A percentile compares a stretch with the other conserved stretches of the same genome.
These are phyloP conservation scores for Corvus moneduloides DNA, from an alignment of 2,113 vertebrate species.

Conservation along the genomic window DNA sequence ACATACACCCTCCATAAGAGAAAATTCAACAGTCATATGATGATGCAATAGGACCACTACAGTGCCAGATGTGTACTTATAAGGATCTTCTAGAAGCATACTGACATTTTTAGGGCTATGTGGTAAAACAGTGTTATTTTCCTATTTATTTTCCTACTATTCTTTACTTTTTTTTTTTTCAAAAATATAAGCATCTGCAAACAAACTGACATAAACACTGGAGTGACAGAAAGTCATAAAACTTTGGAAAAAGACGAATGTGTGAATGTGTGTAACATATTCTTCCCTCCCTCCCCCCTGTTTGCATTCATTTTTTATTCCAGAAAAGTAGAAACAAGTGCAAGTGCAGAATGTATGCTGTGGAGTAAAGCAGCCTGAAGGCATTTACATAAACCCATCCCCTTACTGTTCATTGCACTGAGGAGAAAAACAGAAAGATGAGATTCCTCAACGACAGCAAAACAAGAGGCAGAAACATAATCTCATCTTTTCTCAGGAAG, in stretches of 20 bases:
- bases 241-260: background rate
- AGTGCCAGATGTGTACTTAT: background rate
- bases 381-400: slow-evolving; percentile 9
- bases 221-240: background rate
- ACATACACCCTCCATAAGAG: background rate
- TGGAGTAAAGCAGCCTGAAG: background rate
- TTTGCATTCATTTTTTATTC: background rate
- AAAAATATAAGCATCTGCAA: background rate
- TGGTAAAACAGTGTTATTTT: background rate
- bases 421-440: slow-evolving; percentile 26
- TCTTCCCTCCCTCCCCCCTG: background rate
- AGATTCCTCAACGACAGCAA: slow-evolving; percentile 9
- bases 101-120: background rate
- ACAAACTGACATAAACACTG: background rate
- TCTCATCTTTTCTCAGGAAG: slow-evolving; percentile 17
- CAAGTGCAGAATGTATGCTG: background rate
- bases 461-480: slow-evolving; percentile 62
- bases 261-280: background rate
- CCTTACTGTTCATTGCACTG: slow-evolving; percentile 6
- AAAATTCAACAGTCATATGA: background rate
- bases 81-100: background rate
- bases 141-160: background rate
- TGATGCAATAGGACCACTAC: background rate
- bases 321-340: background rate
- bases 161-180: too few species aligned